phyloP scores from a whole-genome alignment of 2,113 vertebrate genomes.

The Melanocharis versteri region DNA sequence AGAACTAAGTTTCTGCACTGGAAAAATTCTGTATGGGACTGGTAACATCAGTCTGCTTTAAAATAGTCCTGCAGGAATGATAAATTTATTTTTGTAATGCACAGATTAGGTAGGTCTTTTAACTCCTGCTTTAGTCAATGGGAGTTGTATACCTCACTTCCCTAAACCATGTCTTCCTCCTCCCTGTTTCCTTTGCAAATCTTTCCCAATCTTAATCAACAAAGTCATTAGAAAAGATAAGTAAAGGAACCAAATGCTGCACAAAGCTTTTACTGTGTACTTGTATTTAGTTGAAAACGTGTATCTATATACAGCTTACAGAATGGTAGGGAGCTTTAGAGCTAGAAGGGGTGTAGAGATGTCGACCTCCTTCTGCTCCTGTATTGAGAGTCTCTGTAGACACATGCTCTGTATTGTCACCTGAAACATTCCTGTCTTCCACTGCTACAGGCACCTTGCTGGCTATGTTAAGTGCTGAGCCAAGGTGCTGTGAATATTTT shows the following conservation, averaged over 20 bases:
- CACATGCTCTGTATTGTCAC: not conserved
- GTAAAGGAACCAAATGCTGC: not conserved
- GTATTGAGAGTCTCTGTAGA: not conserved
- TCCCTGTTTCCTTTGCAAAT: not conserved
- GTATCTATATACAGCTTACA: not conserved
- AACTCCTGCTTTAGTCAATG: not conserved
- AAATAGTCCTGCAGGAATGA: not conserved
- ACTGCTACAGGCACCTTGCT: not conserved
- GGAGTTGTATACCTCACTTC: not conserved
- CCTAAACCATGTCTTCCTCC: not conserved
- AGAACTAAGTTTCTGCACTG: not conserved
- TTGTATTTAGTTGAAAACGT: not conserved
- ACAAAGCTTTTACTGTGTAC: not conserved
- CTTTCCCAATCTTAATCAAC: not conserved
- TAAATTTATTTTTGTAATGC: not conserved
- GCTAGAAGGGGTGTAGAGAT: not conserved
- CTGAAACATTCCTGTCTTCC: not conserved
- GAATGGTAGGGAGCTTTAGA: not conserved
- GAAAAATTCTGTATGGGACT: not conserved
- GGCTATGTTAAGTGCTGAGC: not conserved
- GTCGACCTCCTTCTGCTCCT: not conserved
- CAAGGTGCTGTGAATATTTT: not conserved
- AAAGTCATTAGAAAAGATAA: not conserved
- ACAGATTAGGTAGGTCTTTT: not conserved
- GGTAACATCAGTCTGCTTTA: not conserved